Evolutionary conservation across 2,113 vertebrate species (phyloP).

Genomic region (Tragelaphus imberbis): DNA sequence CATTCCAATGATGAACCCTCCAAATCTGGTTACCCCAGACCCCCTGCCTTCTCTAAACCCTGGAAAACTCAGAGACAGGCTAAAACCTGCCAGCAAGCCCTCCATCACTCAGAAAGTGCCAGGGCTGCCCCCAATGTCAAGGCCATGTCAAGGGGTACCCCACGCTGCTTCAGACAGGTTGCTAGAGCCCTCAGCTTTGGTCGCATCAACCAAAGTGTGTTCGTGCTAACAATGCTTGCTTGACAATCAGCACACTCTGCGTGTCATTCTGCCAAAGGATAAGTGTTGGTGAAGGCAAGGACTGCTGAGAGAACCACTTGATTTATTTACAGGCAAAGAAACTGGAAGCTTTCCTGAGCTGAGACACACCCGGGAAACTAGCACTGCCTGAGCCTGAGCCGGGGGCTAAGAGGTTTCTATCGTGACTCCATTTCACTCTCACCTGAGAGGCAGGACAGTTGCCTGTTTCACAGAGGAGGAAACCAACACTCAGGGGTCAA

Average conservation of each 20-base stretch:
- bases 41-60: background rate
- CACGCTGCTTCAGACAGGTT: too few species aligned
- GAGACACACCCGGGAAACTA: accelerated
- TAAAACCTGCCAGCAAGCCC: background rate
- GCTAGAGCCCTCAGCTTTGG: background rate
- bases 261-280: background rate
- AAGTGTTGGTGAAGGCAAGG: background rate
- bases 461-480: background rate
- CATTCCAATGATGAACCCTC: background rate
- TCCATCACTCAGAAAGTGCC: background rate
- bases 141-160: background rate
- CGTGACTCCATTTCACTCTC: background rate
- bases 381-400: too few species aligned
- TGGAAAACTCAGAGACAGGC: background rate
- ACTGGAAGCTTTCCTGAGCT: background rate
- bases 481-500: background rate
- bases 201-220: accelerated
- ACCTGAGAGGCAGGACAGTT: background rate
- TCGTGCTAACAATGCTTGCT: background rate
- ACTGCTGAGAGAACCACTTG: background rate
- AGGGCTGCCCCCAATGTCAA: background rate
- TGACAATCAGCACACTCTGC: accelerated
- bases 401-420: background rate
- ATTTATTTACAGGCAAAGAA: background rate
- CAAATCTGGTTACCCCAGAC: background rate